A percentile compares a stretch with the other conserved stretches of the same genome.
phyloP scores from a whole-genome alignment of 2,888 invertebrate species.

The Synanthedon formicaeformis region DNA sequence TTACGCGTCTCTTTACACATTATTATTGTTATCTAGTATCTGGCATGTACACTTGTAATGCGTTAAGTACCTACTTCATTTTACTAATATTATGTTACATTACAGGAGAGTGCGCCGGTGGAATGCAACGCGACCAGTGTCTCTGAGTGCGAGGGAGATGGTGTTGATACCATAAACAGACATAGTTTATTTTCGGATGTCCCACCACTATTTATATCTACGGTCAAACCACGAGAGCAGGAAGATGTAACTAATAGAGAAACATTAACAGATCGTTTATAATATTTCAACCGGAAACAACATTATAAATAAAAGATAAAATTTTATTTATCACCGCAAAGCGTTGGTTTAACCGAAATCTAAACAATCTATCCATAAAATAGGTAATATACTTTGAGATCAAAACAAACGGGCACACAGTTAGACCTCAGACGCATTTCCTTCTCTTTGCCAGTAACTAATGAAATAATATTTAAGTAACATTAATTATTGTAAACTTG shows the following conservation, averaged over 20 bases:
- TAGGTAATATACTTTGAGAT: not conserved
- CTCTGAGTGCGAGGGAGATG: slow-evolving; percentile 6
- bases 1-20: not conserved
- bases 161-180: slow-evolving; percentile 39
- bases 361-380: not conserved
- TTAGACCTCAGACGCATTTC: too few species aligned
- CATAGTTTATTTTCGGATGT: slow-evolving; percentile 49
- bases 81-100: slow-evolving; percentile 1
- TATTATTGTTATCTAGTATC: not conserved
- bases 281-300: slow-evolving; percentile 41
- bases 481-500: too few species aligned
- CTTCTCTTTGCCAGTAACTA: too few species aligned
- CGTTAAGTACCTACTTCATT: not conserved
- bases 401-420: not conserved
- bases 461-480: too few species aligned
- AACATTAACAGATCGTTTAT: slow-evolving; percentile 51
- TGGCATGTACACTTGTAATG: not conserved
- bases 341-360: slow-evolving; percentile 2
- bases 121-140: slow-evolving; percentile 17
- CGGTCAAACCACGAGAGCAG: slow-evolving; percentile 34
- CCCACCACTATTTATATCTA: slow-evolving; percentile 36
- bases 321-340: slow-evolving; percentile 26
- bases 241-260: slow-evolving; percentile 58
- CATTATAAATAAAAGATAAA: slow-evolving; percentile 24
- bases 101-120: slow-evolving; percentile 8